These are phyloP conservation scores for Gerris buenoi DNA, from an alignment of 1,140 invertebrate species.

Conservation along the genomic window DNA sequence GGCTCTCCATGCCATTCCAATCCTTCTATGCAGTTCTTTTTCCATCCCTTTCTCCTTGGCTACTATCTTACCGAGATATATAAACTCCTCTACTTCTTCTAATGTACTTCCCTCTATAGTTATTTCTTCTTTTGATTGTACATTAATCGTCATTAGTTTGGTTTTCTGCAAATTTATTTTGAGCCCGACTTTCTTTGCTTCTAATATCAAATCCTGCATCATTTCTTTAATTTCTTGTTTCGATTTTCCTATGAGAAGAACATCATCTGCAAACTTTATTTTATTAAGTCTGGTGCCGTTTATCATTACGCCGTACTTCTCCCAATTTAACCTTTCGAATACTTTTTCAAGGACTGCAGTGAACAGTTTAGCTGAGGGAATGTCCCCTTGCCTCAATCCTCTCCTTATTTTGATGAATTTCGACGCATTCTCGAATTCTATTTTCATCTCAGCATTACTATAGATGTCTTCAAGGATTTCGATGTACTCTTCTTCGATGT, in stretches of 20 bases:
- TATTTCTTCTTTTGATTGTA: neutral
- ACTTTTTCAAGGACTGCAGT: neutral
- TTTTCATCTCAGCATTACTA: neutral
- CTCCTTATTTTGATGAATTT: neutral
- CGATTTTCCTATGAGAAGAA: neutral
- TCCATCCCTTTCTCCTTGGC: neutral
- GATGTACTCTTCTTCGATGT: neutral
- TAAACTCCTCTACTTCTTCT: conserved; percentile 7
- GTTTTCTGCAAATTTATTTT: neutral
- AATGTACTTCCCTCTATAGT: neutral
- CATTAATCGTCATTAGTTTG: neutral
- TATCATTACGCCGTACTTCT: neutral
- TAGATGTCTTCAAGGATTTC: neutral
- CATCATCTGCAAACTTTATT: neutral
- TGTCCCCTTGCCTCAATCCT: neutral
- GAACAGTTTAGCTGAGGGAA: neutral
- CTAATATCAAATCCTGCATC: neutral
- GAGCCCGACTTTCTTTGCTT: neutral
- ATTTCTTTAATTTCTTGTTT: neutral
- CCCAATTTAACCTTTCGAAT: neutral
- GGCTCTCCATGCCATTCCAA: neutral
- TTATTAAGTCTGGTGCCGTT: neutral
- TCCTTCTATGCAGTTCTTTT: conserved; percentile 1
- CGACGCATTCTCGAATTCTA: neutral
- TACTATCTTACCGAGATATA: conserved; percentile 3